Base-by-base conservation (phyloP, 1,140 invertebrate genomes). In the Reticulitermes speratus region DNA sequence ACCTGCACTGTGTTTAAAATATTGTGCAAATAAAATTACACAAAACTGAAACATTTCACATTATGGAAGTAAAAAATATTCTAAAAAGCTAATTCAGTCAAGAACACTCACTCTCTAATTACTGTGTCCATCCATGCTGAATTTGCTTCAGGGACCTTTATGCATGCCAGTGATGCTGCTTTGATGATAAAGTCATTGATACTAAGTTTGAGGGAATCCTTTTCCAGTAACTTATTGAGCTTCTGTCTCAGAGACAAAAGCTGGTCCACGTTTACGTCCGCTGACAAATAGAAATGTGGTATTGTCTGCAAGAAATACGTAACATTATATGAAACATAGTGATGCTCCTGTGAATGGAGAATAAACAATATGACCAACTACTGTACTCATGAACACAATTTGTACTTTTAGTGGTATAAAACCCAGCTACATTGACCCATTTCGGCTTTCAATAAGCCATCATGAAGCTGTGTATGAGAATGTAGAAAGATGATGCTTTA, bases 121-220 rank as follows among this genome's bases (percentile, higher is more conserved):
- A 96, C 95, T n/a, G 95, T 94, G 86, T 97, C 98, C 93, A 98
- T 94, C 98, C 99, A 99, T 32, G 97, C 95, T 25, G 97, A 98
- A 90, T 99, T 99, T 5, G 95, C 97, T 89, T 98, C 97, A 2
- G 99, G 99, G 84, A 99, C 96, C 91, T 96, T 96, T 89, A 95
- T 95, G 91, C 96, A 98, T 16, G 99, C 97, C 85, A 97, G 92
- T 7, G 98, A 98, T 30, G 97, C 94, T 3, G 97, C 98, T 91
- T 99, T 99, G 82, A 99, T 97, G 83, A 99, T 96, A 89, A 99
- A 99, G 91, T 99, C 99, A 90, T 99, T 99, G 0, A 99, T 94
- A 44, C 98, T 99, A 23, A 99, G 89, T 91, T 98, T 97, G 25
- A 95, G 90, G 84, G 96, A 95, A 38, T 97, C 94, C 89, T 97